Evolutionary conservation across 2,113 vertebrate species (phyloP).

Genomic region (Sterrhoptilus dennistouni): DNA sequence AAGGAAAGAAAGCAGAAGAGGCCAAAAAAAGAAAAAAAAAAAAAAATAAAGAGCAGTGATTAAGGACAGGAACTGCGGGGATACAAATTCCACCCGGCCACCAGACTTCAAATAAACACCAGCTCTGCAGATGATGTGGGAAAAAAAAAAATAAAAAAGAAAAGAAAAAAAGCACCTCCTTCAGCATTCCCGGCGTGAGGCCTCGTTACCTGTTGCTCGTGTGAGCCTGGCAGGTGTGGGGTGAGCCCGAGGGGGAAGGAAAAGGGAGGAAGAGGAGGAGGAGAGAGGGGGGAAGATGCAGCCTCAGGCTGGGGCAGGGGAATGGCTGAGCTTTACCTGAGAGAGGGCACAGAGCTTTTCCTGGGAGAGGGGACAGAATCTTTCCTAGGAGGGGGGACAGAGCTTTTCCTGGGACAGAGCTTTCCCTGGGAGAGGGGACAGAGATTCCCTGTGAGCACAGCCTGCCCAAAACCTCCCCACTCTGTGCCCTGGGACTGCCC

Average conservation of each 20-base stretch:
- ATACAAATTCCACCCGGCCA: constrained; percentile 44
- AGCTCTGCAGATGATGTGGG: background rate
- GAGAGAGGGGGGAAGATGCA: accelerated
- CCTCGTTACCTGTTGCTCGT: background rate
- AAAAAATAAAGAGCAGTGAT: constrained; percentile 17
- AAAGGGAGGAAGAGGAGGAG: background rate
- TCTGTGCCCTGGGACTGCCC: background rate
- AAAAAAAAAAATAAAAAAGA: background rate
- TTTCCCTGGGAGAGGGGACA: background rate
- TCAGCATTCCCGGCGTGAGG: background rate
- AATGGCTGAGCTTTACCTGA: background rate
- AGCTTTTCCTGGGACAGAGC: too few species aligned
- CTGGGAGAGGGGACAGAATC: background rate
- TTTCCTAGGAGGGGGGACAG: background rate
- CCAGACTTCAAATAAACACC: constrained; percentile 60
- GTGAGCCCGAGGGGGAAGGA: background rate
- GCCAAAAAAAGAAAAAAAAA: background rate
- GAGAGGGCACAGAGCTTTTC: background rate
- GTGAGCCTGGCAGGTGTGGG: background rate
- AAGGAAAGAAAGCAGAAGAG: background rate
- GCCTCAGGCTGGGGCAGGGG: background rate
- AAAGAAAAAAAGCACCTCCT: background rate
- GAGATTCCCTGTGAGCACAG: background rate
- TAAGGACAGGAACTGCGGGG: constrained; percentile 59
- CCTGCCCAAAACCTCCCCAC: background rate